Percentiles rank a stretch among this genome's conserved stretches.
phyloP scores from a whole-genome alignment of 1,140 invertebrate genomes.

The Heliconius nattereri region DNA sequence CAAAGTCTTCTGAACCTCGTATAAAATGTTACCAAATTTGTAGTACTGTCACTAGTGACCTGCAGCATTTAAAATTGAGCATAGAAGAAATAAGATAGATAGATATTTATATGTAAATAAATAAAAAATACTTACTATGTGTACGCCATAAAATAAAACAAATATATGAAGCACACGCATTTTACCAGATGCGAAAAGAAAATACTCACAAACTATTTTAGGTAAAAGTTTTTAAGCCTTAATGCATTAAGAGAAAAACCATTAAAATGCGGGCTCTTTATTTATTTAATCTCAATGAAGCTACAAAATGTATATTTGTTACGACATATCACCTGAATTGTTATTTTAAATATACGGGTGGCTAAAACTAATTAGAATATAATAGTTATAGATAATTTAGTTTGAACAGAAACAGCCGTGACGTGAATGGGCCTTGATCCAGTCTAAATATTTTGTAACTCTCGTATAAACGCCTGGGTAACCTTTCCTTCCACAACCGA shows the following conservation, averaged over 20 bases:
- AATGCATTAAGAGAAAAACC: constrained; percentile 10
- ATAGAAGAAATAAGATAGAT: background rate
- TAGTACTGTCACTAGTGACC: constrained; percentile 12
- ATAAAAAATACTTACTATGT: background rate
- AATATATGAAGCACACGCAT: constrained; percentile 5
- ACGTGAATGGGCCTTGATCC: constrained; percentile 61
- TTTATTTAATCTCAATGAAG: background rate
- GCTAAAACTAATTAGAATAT: constrained; percentile 9
- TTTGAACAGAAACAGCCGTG: constrained; percentile 64
- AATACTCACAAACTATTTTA: background rate
- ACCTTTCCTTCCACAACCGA: constrained; percentile 82
- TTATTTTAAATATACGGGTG: constrained; percentile 29
- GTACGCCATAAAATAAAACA: background rate
- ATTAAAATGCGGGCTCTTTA: constrained; percentile 39
- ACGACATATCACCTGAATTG: background rate
- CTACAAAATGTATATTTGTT: constrained; percentile 1
- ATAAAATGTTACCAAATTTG: constrained; percentile 29
- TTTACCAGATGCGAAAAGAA: background rate
- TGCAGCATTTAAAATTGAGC: background rate
- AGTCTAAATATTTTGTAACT: constrained; percentile 78
- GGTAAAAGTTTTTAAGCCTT: constrained; percentile 8
- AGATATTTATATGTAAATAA: background rate
- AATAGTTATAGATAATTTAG: constrained; percentile 34
- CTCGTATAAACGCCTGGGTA: constrained; percentile 87
- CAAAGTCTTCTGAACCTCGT: constrained; percentile 27